These are phyloP conservation scores for Arremon aurantiirostris DNA, from an alignment of 2,797 vertebrate species.

Conservation along the genomic window DNA sequence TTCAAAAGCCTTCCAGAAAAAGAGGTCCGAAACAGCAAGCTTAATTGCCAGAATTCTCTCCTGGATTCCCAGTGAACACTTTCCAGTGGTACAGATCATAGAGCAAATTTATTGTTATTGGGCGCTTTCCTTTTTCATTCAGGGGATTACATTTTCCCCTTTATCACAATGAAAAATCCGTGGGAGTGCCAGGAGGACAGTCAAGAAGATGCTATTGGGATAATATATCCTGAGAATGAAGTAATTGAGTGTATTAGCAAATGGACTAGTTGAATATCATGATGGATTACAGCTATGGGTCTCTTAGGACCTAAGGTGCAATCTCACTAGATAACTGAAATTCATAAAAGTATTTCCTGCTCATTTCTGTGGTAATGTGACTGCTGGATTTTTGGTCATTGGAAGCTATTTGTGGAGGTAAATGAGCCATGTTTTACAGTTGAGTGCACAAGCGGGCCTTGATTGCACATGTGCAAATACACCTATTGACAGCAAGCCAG, in stretches of 20 bases:
- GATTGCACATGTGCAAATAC: neutral
- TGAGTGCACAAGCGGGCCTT: neutral
- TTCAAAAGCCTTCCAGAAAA: neutral
- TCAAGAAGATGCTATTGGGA: neutral
- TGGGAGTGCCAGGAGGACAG: neutral
- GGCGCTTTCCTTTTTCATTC: neutral
- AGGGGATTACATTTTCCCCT: neutral
- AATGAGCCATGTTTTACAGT: neutral
- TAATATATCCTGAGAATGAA: neutral
- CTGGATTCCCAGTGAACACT: neutral
- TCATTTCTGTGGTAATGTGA: neutral
- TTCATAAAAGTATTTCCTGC: neutral
- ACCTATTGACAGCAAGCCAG: neutral
- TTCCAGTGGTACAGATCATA: neutral
- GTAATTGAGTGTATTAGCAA: neutral
- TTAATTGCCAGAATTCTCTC: neutral
- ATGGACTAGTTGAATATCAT: neutral
- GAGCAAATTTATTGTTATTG: neutral
- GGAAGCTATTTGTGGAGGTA: neutral
- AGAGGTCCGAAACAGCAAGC: neutral
- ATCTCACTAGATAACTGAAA: neutral
- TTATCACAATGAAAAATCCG: rapidly evolving
- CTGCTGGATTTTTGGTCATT: neutral
- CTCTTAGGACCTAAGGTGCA: neutral
- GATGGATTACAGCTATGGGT: neutral